Base-by-base conservation (phyloP, 2,113 vertebrate species). In the Silurus asotus region DNA sequence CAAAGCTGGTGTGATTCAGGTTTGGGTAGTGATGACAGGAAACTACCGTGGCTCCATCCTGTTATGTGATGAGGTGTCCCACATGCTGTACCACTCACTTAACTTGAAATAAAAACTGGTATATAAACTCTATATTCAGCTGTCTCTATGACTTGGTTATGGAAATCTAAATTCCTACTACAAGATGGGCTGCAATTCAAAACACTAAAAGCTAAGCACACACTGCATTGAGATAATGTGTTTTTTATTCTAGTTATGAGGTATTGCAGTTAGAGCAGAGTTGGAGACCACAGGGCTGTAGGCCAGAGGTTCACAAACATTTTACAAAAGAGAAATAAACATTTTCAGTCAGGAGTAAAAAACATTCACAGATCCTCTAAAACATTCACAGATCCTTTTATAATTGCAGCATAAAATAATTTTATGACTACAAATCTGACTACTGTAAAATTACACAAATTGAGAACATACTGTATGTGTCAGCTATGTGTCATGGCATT, bases 1-100 rank as follows among this genome's bases (percentile, higher is more conserved):
- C 98, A 67, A 97, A 98, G 0, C 98, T 37, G 87, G 15, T 99
- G 97, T 0, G 97, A 98, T 23, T 94, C 91, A 0, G 97, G 96
- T 72, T 87, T 92, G 4, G 97, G 97, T 20, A 99, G 94, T 23
- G 96, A 96, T 6, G 95, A 91, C 86, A 99, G 95, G 91, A 99
- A 98, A 64, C 90, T 20, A 9, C 91, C 91, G 89, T 88, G 93
- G 91, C 98, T 0, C 96, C 91, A 0, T 99, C 98, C 92, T 98
- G 96, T 97, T 97, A 99, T 0, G 97, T 99, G 90, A 99, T 90
- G 91, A 99, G 92, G 53, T 88, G 95, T 93, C 97, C 98, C 88
- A 95, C 93, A 8, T 94, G 91, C 87, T 89, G 86, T 89, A 92
- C 97, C 96, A 98, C 13, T 86, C 89, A 88, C 97, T 37, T 37